Percentiles rank a stretch among this genome's conserved stretches.
phyloP scores from a whole-genome alignment of 2,797 vertebrate genomes.

The Sebastes cheni region DNA sequence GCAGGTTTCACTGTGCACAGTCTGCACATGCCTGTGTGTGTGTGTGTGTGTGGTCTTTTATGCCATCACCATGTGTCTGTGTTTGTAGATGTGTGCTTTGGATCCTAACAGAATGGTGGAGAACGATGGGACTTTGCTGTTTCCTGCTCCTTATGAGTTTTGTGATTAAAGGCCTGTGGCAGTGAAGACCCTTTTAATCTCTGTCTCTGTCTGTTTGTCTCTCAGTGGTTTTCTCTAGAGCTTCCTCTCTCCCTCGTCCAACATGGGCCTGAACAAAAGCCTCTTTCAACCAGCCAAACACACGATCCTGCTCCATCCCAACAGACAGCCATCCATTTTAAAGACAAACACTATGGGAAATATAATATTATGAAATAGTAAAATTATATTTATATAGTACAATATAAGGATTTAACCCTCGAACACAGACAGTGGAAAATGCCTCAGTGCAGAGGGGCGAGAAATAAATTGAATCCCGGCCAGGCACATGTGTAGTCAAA shows the following conservation, averaged over 20 bases:
- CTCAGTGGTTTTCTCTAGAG: constrained; percentile 38
- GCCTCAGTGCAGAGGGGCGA: not conserved
- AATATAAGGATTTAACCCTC: not conserved
- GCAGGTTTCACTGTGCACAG: constrained; percentile 1
- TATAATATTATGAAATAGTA: constrained; percentile 9
- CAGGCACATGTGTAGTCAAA: constrained; percentile 38
- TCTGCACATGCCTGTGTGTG: not conserved
- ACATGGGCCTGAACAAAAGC: constrained; percentile 50
- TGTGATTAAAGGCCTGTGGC: constrained; percentile 58
- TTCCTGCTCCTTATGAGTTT: constrained; percentile 50
- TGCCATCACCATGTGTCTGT: not conserved
- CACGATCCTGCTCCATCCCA: not conserved
- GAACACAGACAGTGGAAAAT: not conserved
- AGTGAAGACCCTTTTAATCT: constrained; percentile 57
- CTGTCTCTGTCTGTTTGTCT: constrained; percentile 40
- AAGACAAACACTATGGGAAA: constrained; percentile 11
- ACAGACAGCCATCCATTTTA: constrained; percentile 1
- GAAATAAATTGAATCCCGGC: constrained; percentile 36
- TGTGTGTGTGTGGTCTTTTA: not conserved
- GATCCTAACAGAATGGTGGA: constrained; percentile 18
- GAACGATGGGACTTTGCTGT: constrained; percentile 17
- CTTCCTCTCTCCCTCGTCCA: constrained; percentile 18
- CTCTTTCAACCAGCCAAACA: constrained; percentile 25
- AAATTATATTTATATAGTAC: not conserved
- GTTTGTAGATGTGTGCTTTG: constrained; percentile 7